Percentiles rank a stretch among this genome's conserved stretches.
These are phyloP conservation scores for Ptyas mucosa DNA, from an alignment of 2,113 vertebrate species.

Conservation along the genomic window DNA sequence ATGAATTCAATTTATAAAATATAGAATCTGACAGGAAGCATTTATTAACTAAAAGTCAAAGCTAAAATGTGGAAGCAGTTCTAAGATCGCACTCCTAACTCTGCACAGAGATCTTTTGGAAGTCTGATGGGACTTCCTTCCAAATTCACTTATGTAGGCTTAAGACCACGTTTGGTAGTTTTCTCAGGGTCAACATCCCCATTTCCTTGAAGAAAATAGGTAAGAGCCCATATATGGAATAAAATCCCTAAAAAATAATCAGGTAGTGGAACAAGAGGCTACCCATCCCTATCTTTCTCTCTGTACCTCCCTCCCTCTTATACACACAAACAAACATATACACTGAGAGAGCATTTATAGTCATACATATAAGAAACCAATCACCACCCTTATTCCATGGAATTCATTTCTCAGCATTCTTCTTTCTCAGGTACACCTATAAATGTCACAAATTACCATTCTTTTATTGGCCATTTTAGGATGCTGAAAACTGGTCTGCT, in stretches of 20 bases:
- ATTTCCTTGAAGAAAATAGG: background rate
- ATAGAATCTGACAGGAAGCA: slow-evolving; percentile 9
- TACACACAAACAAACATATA: too few relatives aligned
- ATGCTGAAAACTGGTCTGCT: background rate
- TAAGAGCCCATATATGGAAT: background rate
- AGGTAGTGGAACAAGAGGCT: background rate
- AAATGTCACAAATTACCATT: background rate
- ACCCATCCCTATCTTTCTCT: background rate
- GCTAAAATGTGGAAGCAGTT: background rate
- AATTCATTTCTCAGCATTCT: background rate
- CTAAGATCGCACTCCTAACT: background rate
- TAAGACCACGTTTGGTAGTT: background rate
- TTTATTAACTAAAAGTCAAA: slow-evolving; percentile 10
- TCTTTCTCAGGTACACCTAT: background rate
- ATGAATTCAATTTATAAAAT: slow-evolving; percentile 21
- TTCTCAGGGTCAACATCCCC: background rate
- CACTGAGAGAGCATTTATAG: background rate
- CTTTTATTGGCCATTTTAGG: background rate
- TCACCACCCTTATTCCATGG: background rate
- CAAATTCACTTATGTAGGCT: background rate
- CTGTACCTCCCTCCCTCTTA: too few relatives aligned
- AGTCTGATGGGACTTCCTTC: background rate
- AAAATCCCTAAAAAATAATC: background rate
- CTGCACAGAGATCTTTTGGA: background rate
- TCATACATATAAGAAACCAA: background rate